Conservation (phyloP, 2,888 invertebrate genomes). For the Atrina japonica region DNA sequence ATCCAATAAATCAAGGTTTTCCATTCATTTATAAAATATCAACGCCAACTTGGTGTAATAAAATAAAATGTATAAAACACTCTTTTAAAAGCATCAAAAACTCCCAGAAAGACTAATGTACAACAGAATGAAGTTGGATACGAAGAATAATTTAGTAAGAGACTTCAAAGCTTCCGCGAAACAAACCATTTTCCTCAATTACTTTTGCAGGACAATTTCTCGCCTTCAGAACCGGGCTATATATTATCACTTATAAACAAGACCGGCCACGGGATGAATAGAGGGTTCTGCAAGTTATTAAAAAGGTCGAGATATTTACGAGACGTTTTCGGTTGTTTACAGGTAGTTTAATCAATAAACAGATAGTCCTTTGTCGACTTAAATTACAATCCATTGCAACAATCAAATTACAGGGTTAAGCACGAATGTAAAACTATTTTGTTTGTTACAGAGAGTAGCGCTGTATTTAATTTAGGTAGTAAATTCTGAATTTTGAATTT, state of each 20-base stretch:
- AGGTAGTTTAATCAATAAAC: constrained; percentile 36
- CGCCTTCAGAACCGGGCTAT: constrained; percentile 18
- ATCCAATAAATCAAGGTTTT: too few species aligned
- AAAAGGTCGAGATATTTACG: constrained; percentile 31
- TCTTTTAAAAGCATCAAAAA: constrained; percentile 5
- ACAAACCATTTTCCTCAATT: constrained; percentile 31
- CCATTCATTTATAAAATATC: too few species aligned
- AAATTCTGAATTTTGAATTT: too few species aligned
- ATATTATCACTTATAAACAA: constrained; percentile 39
- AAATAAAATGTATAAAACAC: too few species aligned
- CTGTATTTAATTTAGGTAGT: too few species aligned
- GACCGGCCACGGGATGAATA: constrained; percentile 24
- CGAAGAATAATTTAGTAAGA: constrained; percentile 30
- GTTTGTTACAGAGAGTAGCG: too few species aligned
- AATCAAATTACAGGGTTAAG: constrained; percentile 14
- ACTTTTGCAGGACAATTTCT: constrained; percentile 35
- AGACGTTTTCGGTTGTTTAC: constrained; percentile 24
- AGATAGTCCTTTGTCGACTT: constrained; percentile 27
- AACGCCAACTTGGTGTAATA: too few species aligned
- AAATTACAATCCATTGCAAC: constrained; percentile 14
- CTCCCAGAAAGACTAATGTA: constrained; percentile 9
- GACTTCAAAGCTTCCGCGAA: constrained; percentile 33
- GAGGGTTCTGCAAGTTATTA: constrained; percentile 26
- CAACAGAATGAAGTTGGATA: constrained; percentile 27
- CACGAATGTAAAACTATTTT: too few species aligned